phyloP scores from a whole-genome alignment of 2,888 invertebrate genomes.

The Liposcelis brunnea region DNA sequence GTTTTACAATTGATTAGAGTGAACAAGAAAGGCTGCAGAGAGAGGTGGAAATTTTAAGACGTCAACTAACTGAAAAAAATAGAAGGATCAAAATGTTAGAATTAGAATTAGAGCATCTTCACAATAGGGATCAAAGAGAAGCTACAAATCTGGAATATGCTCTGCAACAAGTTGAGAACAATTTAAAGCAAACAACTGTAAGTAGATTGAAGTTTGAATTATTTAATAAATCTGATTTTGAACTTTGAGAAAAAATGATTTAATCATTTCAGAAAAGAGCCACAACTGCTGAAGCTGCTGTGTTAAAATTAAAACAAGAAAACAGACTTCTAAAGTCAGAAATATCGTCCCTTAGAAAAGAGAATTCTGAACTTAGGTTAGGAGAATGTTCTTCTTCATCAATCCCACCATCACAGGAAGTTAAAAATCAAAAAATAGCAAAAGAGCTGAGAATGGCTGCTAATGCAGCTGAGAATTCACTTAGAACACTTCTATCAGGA shows the following conservation, averaged over 20 bases:
- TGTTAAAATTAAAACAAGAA: conserved; percentile 48
- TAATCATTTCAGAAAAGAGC: conserved; percentile 44
- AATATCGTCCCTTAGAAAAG: conserved; percentile 30
- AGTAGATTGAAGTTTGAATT: too few species aligned
- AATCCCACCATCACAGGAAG: conserved; percentile 13
- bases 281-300: conserved; percentile 40
- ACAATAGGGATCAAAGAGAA: background rate
- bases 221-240: too few species aligned
- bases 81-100: background rate
- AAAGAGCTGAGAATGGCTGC: conserved; percentile 43
- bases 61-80: background rate
- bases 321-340: conserved; percentile 45
- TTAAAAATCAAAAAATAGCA: conserved; percentile 28
- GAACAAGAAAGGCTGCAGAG: conserved; percentile 5
- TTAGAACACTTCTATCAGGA: conserved; percentile 44
- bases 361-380: conserved; percentile 32
- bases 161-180: conserved; percentile 3
- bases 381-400: conserved; percentile 23
- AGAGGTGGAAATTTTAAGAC: conserved; percentile 5
- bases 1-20: conserved; percentile 7
- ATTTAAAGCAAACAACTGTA: background rate
- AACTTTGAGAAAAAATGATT: too few species aligned
- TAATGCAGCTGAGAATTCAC: conserved; percentile 42
- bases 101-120: background rate
- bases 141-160: background rate